Base-by-base conservation (phyloP, 2,888 invertebrate species). In the Diarsia rubi region DNA sequence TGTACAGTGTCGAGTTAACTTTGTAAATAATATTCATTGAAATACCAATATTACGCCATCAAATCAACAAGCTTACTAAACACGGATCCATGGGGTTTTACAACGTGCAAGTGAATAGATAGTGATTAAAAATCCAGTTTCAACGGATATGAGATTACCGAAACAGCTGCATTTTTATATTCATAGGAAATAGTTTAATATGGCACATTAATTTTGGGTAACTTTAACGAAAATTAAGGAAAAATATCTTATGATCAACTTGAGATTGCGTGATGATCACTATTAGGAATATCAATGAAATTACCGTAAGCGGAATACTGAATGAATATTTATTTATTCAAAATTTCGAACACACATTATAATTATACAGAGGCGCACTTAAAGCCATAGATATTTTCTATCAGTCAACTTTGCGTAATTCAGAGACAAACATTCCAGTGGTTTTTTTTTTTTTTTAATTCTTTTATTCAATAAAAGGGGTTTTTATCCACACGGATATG, bases 101-200 rank as follows among this genome's bases (percentile, higher is more conserved):
- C 72, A 79, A 77, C 79, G 65, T 73, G 81, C 76, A 84, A 83
- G 72, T 84, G 74, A 76, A 75, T 73, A 67, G 75, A 69, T 73
- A 45, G 69, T 85, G 72, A 89, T 89, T 85, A 84, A 86, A 84
- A 81, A 78, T 79, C 84, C 65, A 78, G 87, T 83, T 88, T 67
- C 21, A 84, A 79, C 83, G 85, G 84, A 88, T 78, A 87, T 78
- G 67, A 71, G 76, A 75, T 75, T 52, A 75, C 52, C 65, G 60
- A 81, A 78, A 81, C 78, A 80, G 73, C 59, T 76, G 79, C 74
- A 63, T 78, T 54, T 72, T 69, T 69, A 75, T 69, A 79, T 79
- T 67, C 60, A 70, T 76, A 68, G 85, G 77, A 76, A 82, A 78
- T 69, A 62, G 62, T 74, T n/a, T 54, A 64, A 72, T 54, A 77